Evolutionary conservation across 37 sponge, comb jelly and placozoan species (phyloP), one percentile per base, ranked within the genome.

Genomic region (Theonella swinhoei): DNA sequence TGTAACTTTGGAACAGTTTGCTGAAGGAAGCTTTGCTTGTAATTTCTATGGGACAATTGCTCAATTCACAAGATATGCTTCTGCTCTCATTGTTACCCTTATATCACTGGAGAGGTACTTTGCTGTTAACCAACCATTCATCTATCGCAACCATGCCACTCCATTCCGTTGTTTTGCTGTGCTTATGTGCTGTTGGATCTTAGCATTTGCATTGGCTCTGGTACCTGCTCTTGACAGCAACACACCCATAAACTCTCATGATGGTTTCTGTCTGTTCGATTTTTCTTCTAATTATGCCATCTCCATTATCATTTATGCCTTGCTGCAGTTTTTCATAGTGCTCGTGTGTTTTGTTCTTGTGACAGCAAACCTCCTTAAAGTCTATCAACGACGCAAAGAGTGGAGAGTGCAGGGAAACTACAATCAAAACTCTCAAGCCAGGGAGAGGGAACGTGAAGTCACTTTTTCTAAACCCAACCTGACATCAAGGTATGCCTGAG

Each of bases 31-130:
- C 28, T 29, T 64, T 14, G 71, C 62, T 14, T 93, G 94, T 61
- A 59, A 70, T 17, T 54, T 89, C 47, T 89, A 70, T 30, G 90
- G 76, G 9, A 74, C 79, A 0, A 17, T 89, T 7, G 90, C 94
- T 0, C 84, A 80, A 35, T 87, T 78, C 39, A 78, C 94, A 4
- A 71, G 94, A 0, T 83, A 87, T 39, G 62, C 87, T 2, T 88
- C 95, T 3, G 84, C 81, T 5, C 41, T 89, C 11, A 68, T 89
- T 3, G 90, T 89, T 36, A 88, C 90, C 9, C 62, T 95, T 28
- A 83, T 95, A 4, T 86, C 92, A 19, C 14, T 91, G 40, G 95
- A 95, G 61, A 47, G 95, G 31, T 95, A 89, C 82, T 81, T 91
- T 36, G 89, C 95, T 20, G 80, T 95, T 30, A 86, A 79, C 1